Evolutionary conservation across 2,797 vertebrate genomes (phyloP).

Genomic region (Diplodus sargus): DNA sequence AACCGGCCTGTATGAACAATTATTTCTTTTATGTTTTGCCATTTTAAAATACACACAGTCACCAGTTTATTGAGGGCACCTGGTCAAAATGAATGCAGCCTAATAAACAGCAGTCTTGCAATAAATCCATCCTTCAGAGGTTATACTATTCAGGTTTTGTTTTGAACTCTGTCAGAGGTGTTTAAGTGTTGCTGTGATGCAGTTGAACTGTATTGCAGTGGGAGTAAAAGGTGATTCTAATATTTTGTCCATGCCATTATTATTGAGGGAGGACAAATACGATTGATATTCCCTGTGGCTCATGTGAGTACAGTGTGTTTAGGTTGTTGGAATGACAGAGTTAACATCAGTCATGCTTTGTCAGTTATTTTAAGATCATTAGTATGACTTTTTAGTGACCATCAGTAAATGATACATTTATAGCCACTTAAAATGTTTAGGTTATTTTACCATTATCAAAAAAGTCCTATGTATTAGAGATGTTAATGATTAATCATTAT

Average conservation of each 20-base stretch:
- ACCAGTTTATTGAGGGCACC: not conserved
- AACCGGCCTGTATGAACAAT: not conserved
- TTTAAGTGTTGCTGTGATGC: not conserved
- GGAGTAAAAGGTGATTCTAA: not conserved
- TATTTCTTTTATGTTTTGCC: not conserved
- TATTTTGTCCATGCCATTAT: not conserved
- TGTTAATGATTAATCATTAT: too few species aligned
- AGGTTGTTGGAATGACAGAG: not conserved
- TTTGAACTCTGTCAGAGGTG: not conserved
- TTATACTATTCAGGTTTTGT: not conserved
- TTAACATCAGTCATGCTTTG: not conserved
- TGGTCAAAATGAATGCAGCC: not conserved
- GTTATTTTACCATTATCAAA: too few species aligned
- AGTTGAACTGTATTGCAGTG: not conserved
- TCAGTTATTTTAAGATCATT: not conserved
- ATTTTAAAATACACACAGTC: not conserved
- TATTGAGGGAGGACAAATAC: not conserved
- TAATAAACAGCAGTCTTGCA: not conserved
- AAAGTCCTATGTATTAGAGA: too few species aligned
- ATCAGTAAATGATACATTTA: too few species aligned
- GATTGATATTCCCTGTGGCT: not conserved
- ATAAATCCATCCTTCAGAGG: not conserved
- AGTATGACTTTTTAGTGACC: too few species aligned
- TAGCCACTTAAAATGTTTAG: too few species aligned
- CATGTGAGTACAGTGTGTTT: not conserved